phyloP scores from a whole-genome alignment of 2,888 invertebrate genomes.

The Nasonovia ribisnigri region DNA sequence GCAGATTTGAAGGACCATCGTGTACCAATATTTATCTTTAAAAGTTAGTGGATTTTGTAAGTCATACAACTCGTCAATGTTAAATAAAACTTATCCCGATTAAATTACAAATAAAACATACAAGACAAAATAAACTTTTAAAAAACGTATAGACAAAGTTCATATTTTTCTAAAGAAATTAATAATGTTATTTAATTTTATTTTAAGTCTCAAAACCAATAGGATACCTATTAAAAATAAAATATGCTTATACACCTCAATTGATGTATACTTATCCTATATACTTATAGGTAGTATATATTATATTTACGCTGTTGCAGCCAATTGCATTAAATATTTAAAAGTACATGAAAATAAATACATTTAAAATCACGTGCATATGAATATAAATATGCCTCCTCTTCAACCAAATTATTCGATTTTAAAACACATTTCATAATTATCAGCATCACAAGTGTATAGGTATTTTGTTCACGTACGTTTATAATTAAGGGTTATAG shows the following conservation, averaged over 20 bases:
- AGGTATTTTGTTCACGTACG: constrained; percentile 8
- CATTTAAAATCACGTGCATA: neutral
- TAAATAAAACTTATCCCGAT: neutral
- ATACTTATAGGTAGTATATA: neutral
- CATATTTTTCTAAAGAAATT: neutral
- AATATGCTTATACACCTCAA: neutral
- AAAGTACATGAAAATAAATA: neutral
- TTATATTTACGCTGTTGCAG: neutral
- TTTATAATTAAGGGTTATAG: constrained; percentile 13
- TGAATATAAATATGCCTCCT: neutral
- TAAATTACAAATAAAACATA: neutral
- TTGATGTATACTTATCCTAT: neutral
- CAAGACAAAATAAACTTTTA: neutral
- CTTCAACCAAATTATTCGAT: neutral
- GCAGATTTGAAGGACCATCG: neutral
- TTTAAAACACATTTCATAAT: constrained; percentile 15
- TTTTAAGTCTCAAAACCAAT: neutral
- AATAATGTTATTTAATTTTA: neutral
- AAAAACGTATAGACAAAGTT: neutral
- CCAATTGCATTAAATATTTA: neutral
- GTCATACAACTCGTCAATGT: neutral
- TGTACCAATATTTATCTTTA: neutral
- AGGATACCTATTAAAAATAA: neutral
- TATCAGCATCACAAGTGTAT: neutral
- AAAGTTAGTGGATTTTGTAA: neutral